A percentile compares a stretch with the other conserved stretches of the same genome.
These are phyloP conservation scores for Agrochola litura DNA, from an alignment of 2,888 invertebrate species.

Conservation along the genomic window DNA sequence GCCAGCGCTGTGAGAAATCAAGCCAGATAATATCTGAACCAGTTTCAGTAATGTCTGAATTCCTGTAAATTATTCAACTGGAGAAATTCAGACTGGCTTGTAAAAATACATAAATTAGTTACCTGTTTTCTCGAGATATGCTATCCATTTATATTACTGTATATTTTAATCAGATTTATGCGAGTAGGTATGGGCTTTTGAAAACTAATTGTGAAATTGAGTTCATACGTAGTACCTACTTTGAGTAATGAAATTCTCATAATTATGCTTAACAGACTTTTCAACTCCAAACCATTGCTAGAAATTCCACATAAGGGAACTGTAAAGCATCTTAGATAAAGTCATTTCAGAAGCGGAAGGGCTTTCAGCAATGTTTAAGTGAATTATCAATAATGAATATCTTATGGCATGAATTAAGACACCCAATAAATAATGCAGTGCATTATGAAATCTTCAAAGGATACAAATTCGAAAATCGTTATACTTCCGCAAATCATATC, in stretches of 20 bases:
- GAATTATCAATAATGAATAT: not conserved
- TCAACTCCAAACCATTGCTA: not conserved
- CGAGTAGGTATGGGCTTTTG: not conserved
- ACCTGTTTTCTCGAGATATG: conserved; percentile 33
- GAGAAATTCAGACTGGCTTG: conserved; percentile 45
- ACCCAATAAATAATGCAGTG: conserved; percentile 22
- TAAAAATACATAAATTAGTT: conserved; percentile 47
- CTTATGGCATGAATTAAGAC: conserved; percentile 5
- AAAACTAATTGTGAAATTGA: not conserved
- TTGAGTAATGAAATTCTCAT: not conserved
- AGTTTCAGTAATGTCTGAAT: conserved; percentile 58
- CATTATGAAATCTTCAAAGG: conserved; percentile 50
- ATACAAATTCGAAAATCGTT: conserved; percentile 72
- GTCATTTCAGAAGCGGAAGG: not conserved
- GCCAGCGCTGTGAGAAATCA: conserved; percentile 39
- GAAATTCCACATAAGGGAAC: not conserved
- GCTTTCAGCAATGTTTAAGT: not conserved
- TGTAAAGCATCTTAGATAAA: not conserved
- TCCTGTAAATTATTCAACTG: conserved; percentile 57
- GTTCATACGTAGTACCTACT: not conserved
- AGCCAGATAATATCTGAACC: conserved; percentile 62
- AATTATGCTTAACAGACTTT: not conserved
- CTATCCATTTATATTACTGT: conserved; percentile 39
- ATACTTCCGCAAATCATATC: conserved; percentile 85
- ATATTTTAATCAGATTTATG: conserved; percentile 15